Base-by-base conservation (phyloP, 2,113 vertebrate genomes). In the Nymphicus hollandicus region DNA sequence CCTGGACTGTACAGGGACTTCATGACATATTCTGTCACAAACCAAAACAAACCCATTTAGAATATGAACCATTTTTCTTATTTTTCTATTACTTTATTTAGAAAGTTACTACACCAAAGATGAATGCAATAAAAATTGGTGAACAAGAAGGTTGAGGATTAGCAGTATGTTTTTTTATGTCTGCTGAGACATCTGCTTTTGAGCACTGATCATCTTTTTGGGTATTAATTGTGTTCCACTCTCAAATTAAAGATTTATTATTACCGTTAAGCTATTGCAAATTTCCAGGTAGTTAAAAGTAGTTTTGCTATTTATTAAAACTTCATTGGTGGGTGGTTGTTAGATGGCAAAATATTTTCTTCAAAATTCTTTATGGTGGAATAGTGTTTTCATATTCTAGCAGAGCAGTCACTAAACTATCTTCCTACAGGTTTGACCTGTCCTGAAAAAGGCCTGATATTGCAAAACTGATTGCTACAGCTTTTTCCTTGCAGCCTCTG, bases 41-140 rank as follows among this genome's bases (percentile, higher is more conserved):
- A 81, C 9, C 5, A 64, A 68, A 68, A 27, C 11, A 44, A 3
- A 0, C 1, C 2, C 5, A 4, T 66, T 58, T 58, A 23, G 19
- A 78, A 43, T 78, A 60, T 16, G 5, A 55, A 47, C 31, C 64
- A 13, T 72, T 92, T 88, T 80, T 69, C 31, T 55, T 64, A 14
- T 77, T 90, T 88, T 80, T 69, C 24, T 52, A 0, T 52, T 25
- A 20, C 27, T 87, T 84, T 4, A 7, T 74, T 84, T 63, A 44
- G 58, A 52, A 81, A 73, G 11, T 43, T 73, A 39, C 19, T 61
- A 19, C 29, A 77, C 11, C 8, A 55, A 60, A 78, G 28, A 76
- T 46, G 47, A 69, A 55, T 46, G 9, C 17, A 35, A 53, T 79
- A 76, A 76, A 88, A 94, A 69, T 9, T 13, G 14, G 8, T 49